Conservation (phyloP, 1,140 invertebrate species). For the Maconellicoccus hirsutus region DNA sequence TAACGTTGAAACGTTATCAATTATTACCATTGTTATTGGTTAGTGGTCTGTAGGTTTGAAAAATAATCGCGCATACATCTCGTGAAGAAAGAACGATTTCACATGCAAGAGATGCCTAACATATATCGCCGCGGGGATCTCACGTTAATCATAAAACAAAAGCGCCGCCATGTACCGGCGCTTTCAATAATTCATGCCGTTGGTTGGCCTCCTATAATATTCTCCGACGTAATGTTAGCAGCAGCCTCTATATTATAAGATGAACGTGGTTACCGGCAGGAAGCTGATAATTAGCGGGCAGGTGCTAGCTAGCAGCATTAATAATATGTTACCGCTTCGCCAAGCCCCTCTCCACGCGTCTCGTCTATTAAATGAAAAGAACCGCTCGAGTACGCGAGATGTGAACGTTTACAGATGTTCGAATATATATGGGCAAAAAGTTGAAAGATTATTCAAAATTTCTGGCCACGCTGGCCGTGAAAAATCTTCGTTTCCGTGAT, state of each 20-base stretch:
- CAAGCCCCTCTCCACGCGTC: not conserved
- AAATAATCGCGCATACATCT: conserved; percentile 16
- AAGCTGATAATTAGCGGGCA: conserved; percentile 21
- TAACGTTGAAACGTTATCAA: conserved; percentile 11
- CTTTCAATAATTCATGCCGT: conserved; percentile 19
- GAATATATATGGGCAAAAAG: not conserved
- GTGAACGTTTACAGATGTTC: conserved; percentile 3
- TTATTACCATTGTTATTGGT: conserved; percentile 19
- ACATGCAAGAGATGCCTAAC: conserved; percentile 20
- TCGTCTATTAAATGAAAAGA: not conserved
- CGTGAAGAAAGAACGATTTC: conserved; percentile 13
- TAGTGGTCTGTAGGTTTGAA: not conserved
- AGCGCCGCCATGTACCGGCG: conserved; percentile 19
- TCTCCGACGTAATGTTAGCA: conserved; percentile 18
- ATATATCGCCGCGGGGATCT: conserved; percentile 16
- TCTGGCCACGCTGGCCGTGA: not conserved
- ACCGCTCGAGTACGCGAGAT: not conserved
- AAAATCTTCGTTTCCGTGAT: not conserved
- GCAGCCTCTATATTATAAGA: conserved; percentile 19
- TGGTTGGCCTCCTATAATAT: conserved; percentile 19
- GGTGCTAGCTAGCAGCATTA: conserved; percentile 21
- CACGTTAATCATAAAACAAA: conserved; percentile 21
- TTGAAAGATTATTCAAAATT: not conserved
- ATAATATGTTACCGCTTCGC: conserved; percentile 22
- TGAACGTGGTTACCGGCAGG: conserved; percentile 20